These are phyloP conservation scores for Dynastes grantii DNA, from an alignment of 2,888 invertebrate genomes.

Conservation along the genomic window DNA sequence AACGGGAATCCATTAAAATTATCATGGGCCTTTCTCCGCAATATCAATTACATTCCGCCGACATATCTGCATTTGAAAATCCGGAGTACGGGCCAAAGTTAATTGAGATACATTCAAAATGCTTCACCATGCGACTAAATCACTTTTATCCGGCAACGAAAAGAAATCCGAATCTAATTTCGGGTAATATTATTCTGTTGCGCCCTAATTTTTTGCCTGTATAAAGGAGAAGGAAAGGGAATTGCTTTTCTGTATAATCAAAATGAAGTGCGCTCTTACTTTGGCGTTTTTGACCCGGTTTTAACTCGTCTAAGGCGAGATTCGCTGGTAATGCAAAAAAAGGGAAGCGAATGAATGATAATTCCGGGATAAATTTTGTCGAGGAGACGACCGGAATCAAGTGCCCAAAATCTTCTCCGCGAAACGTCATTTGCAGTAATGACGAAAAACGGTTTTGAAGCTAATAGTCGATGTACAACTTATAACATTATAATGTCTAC, in stretches of 20 bases:
- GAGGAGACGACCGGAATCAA: conserved; percentile 33
- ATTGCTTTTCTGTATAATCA: conserved; percentile 8
- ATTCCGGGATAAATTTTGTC: conserved; percentile 29
- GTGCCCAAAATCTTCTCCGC: conserved; percentile 5
- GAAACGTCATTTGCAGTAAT: background rate
- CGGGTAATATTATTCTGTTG: conserved; percentile 6
- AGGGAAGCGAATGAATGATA: conserved; percentile 32
- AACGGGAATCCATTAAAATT: conserved; percentile 10
- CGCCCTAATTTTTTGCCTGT: conserved; percentile 12
- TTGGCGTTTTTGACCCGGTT: conserved; percentile 16
- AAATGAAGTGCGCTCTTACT: conserved; percentile 11
- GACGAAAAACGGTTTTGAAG: too few species aligned
- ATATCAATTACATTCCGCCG: background rate
- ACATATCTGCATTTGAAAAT: background rate
- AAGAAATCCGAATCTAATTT: conserved; percentile 33
- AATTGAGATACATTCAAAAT: conserved; percentile 15
- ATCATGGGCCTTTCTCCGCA: background rate
- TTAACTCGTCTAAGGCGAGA: conserved; percentile 3
- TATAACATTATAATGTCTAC: too few species aligned
- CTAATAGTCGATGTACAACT: too few species aligned
- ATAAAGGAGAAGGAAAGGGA: conserved; percentile 11
- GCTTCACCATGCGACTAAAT: conserved; percentile 6
- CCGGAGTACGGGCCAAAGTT: conserved; percentile 5
- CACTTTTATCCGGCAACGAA: conserved; percentile 16
- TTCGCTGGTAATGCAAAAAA: conserved; percentile 21